Evolutionary conservation across 1,140 invertebrate species (phyloP), one percentile per base, ranked within the genome.

Genomic region (Maconellicoccus hirsutus): DNA sequence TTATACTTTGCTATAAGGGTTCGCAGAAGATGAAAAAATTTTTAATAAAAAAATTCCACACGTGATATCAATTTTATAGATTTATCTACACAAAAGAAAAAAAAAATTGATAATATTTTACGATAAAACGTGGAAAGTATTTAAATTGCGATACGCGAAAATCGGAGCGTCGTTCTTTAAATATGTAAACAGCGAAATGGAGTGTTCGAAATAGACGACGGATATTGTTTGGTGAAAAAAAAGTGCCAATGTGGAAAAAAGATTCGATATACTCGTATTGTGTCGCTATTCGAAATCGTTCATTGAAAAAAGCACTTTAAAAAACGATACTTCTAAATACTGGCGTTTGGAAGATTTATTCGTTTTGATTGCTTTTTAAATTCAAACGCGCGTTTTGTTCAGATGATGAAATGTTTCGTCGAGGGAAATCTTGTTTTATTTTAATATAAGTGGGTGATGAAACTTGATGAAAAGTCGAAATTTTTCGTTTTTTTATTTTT

Each of bases 181-280:
- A 52, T 52, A 52, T 52, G 42, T 52, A 52, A 52, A 52, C 42
- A 52, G 42, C 42, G 42, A 52, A 52, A 52, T 52, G 42, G 42
- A 52, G 42, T 16, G 42, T 52, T 52, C 42, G 42, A 14, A 52
- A 52, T 14, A 19, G n/a, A 52, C 42, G 42, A 52, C 42, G 42
- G n/a, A 52, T 52, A 52, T 52, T 52, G 42, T 52, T 52, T 52
- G 42, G 42, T 52, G 16, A 38, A 38, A n/a, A 33, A 52, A 52
- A 52, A 52, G 42, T 52, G 42, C 42, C 42, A 52, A 52, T 52
- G 42, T 52, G 42, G 42, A 52, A 52, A 52, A 52, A 52, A 52
- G 42, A 52, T 52, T 52, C 42, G 42, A 52, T 52, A 52, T 52
- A 52, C 42, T 52, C 6, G 42, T 52, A 52, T 52, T 52, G 42